Evolutionary conservation across 1,140 invertebrate genomes (phyloP).

Genomic region (Chionoecetes opilio): DNA sequence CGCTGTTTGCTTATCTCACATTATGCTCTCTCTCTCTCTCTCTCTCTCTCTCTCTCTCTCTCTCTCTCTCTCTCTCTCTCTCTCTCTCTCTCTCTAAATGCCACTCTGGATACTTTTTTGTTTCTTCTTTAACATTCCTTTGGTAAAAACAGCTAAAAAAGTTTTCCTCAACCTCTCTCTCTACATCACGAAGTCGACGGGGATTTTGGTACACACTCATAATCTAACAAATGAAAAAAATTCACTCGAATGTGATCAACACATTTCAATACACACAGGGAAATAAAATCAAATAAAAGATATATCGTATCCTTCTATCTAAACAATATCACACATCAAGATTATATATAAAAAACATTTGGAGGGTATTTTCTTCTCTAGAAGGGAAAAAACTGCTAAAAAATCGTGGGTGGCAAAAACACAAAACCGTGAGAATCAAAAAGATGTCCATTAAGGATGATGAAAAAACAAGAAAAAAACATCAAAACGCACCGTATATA

Average conservation of each 20-base stretch:
- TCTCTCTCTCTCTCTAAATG: not conserved
- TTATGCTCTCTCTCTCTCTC: not conserved
- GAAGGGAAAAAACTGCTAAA: too few species aligned
- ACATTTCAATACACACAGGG: not conserved
- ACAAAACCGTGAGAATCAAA: not conserved
- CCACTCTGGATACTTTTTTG: not conserved
- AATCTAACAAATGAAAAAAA: not conserved
- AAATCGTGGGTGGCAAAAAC: not conserved
- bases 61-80: not conserved
- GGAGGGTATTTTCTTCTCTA: not conserved
- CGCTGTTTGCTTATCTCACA: not conserved
- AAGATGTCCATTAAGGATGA: too few species aligned
- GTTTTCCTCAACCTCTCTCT: not conserved
- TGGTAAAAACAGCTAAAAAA: not conserved
- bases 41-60: not conserved
- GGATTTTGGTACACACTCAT: not conserved
- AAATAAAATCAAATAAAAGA: not conserved
- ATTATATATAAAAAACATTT: not conserved
- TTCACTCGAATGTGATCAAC: not conserved
- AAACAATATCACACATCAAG: constrained; percentile 3
- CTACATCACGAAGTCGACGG: not conserved
- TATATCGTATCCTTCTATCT: not conserved
- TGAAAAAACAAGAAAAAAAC: too few species aligned
- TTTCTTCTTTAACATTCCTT: constrained; percentile 6
- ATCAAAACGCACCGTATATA: too few species aligned